phyloP scores from a whole-genome alignment of 2,888 invertebrate genomes.

The Hypena proboscidalis region DNA sequence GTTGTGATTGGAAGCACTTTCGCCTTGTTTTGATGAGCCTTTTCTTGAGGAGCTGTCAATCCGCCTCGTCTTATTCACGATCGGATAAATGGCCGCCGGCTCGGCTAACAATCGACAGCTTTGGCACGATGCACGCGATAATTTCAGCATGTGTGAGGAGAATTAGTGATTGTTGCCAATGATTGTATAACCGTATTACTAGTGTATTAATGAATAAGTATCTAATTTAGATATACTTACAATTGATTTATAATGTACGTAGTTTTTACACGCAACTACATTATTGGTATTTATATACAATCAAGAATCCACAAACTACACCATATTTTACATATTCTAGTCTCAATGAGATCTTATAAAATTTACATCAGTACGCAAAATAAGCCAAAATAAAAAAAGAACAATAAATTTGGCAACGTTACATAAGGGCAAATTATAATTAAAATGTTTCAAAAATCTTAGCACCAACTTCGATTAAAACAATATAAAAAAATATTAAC shows the following conservation, averaged over 20 bases:
- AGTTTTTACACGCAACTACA: too few relatives aligned
- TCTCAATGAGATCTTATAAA: too few relatives aligned
- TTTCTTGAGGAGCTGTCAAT: conserved; percentile 57
- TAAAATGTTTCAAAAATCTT: conserved; percentile 49
- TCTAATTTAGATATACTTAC: too few relatives aligned
- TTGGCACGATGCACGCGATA: conserved; percentile 77
- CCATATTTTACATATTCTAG: too few relatives aligned
- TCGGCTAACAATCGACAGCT: conserved; percentile 66
- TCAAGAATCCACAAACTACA: too few relatives aligned
- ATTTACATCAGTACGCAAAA: too few relatives aligned
- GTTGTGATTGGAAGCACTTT: conserved; percentile 65
- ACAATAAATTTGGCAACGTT: conserved; percentile 50
- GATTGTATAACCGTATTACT: conserved; percentile 70
- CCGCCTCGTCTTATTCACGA: conserved; percentile 51
- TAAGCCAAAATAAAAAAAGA: neutral
- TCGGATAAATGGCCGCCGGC: conserved; percentile 58
- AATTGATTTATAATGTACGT: too few relatives aligned
- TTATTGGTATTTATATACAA: too few relatives aligned
- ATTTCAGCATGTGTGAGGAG: conserved; percentile 70
- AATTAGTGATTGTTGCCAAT: conserved; percentile 71
- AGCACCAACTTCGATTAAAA: conserved; percentile 50
- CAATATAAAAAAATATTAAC: conserved; percentile 55
- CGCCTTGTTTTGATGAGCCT: conserved; percentile 59
- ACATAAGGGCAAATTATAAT: conserved; percentile 50
- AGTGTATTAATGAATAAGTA: conserved; percentile 53